phyloP scores from a whole-genome alignment of 2,113 vertebrate species.

The Heterotilapia buettikoferi region DNA sequence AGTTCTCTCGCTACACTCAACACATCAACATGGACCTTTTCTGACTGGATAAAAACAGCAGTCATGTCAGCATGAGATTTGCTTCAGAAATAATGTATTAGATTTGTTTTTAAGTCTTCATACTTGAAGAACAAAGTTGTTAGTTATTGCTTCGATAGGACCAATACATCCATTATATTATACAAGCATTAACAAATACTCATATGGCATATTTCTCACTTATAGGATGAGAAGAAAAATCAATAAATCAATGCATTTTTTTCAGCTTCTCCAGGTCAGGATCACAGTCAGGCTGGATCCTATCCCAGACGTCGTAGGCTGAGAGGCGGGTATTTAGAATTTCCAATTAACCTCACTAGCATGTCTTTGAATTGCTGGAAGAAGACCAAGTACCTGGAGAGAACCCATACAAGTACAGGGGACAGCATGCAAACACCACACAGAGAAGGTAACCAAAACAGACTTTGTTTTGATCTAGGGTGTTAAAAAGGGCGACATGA shows the following conservation, averaged over 20 bases:
- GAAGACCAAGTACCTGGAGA: not conserved
- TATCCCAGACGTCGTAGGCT: not conserved
- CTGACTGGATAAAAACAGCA: not conserved
- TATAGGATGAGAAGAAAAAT: not conserved
- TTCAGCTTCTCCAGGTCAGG: fast-evolving
- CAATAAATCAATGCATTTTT: not conserved
- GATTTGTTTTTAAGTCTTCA: not conserved
- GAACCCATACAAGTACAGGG: fast-evolving
- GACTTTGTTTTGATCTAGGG: not conserved
- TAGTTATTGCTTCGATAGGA: not conserved
- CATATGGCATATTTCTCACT: not conserved
- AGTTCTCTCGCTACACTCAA: not conserved
- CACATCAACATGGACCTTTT: not conserved
- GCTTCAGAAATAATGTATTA: not conserved
- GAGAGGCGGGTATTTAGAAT: not conserved
- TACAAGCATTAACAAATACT: not conserved
- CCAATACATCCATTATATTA: not conserved
- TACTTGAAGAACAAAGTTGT: not conserved
- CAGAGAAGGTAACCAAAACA: not conserved
- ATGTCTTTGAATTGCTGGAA: not conserved
- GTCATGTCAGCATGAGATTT: not conserved
- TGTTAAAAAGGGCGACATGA: not conserved
- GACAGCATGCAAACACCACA: not conserved
- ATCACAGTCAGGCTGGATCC: not conserved
- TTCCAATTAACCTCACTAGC: fast-evolving